Percentiles rank a stretch among this genome's conserved stretches.
phyloP scores from a whole-genome alignment of 37 sponge, comb jelly and placozoan species.

The Oopsacas minuta region DNA sequence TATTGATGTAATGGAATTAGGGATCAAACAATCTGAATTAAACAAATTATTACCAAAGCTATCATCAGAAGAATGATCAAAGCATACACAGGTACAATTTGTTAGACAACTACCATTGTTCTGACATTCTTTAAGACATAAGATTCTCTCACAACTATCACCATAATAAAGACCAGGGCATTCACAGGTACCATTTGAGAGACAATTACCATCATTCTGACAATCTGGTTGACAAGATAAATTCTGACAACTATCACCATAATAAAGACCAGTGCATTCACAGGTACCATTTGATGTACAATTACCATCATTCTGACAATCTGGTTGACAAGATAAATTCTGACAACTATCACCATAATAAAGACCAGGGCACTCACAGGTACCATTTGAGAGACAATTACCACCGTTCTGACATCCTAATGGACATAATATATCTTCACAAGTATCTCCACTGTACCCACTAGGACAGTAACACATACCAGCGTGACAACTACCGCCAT shows the following conservation, averaged over 20 bases:
- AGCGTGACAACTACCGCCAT: not conserved
- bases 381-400: not conserved
- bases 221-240: not conserved
- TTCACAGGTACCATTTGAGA: not conserved
- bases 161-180: not conserved
- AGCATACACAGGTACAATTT: not conserved
- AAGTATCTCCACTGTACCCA: not conserved
- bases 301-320: not conserved
- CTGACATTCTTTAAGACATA: not conserved
- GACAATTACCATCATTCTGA: not conserved
- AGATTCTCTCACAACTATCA: not conserved
- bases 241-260: not conserved
- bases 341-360: not conserved
- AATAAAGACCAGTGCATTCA: not conserved
- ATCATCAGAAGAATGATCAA: not conserved
- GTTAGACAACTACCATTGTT: not conserved
- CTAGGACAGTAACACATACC: not conserved
- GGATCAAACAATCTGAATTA: too few relatives aligned
- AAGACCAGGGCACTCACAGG: not conserved
- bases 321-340: not conserved
- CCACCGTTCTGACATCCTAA: not conserved
- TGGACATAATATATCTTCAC: not conserved
- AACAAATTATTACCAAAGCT: not conserved
- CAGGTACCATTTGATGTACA: not conserved
- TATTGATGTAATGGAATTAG: too few relatives aligned